Conservation (phyloP, 2,797 vertebrate genomes). For the Gambusia yucatana region DNA sequence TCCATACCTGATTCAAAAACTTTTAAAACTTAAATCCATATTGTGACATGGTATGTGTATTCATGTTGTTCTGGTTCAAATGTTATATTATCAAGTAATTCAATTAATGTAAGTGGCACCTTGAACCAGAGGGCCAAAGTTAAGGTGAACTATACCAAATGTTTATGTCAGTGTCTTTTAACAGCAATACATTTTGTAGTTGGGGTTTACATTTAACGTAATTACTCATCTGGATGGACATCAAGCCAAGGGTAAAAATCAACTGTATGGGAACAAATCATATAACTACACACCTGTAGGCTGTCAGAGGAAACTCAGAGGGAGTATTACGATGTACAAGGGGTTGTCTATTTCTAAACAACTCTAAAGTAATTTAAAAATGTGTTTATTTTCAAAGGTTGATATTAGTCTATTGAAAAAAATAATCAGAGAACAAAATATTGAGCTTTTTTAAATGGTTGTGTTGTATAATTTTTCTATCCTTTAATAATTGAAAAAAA, state of each 20-base stretch:
- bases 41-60: neutral
- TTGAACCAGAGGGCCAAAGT: neutral
- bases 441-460: neutral
- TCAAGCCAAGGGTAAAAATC: neutral
- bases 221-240: neutral
- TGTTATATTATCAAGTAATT: neutral
- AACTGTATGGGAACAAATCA: neutral
- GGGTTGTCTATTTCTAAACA: neutral
- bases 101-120: neutral
- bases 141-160: neutral
- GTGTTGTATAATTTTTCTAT: neutral
- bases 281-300: neutral
- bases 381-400: neutral
- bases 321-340: neutral
- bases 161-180: neutral
- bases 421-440: neutral
- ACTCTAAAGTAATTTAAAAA: neutral
- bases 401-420: neutral
- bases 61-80: neutral
- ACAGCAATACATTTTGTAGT: neutral
- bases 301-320: neutral
- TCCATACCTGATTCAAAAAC: neutral
- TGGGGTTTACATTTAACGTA: neutral
- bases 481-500: neutral
- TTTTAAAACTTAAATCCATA: neutral